Evolutionary conservation across 2,797 vertebrate species (phyloP), one percentile per base, ranked within the genome.

Genomic region (Phylloscopus collybita): DNA sequence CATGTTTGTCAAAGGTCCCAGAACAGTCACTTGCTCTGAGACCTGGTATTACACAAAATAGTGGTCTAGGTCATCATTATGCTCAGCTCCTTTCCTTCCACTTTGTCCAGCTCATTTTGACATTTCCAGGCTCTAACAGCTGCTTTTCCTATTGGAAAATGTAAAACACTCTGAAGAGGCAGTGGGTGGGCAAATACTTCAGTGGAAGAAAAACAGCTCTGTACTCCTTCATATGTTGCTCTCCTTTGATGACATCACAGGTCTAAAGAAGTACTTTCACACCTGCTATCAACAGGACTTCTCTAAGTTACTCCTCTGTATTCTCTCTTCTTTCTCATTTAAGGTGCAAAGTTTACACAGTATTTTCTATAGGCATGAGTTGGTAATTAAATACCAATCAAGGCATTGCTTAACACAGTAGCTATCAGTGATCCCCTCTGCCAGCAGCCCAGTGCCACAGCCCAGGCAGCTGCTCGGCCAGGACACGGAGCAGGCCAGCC

Each of bases 381-480:
- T 67, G 42, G 25, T 72, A 51, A 65, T 49, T 65, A 85, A 69
- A 80, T 16, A 45, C 36, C 40, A 38, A 19, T 14, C 47, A 66
- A 62, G 26, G 16, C 25, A 49, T 29, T 4, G 5, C 29, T 78
- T 15, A 12, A n/a, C n/a, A 20, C 7, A 2, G 3, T 23, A 36
- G 53, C 60, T 57, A 45, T 11, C 4, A 2, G 60, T 21, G 38
- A 21, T 82, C 23, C n/a, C 34, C 34, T 38, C 36, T 9, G 15
- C 25, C 69, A 83, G 64, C 51, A 72, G 4, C 50, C 80, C 18
- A 3, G 92, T 0, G 1, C 60, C 23, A 4, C 16, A 74, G 51
- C 36, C 51, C 70, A 1, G 18, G 16, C 7, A 3, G 74, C 62
- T 30, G 64, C 51, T 36, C 0, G 0, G 51, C 30, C 4, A 3